Conservation (phyloP, 2,888 invertebrate genomes). For the Calephelis perditalis region DNA sequence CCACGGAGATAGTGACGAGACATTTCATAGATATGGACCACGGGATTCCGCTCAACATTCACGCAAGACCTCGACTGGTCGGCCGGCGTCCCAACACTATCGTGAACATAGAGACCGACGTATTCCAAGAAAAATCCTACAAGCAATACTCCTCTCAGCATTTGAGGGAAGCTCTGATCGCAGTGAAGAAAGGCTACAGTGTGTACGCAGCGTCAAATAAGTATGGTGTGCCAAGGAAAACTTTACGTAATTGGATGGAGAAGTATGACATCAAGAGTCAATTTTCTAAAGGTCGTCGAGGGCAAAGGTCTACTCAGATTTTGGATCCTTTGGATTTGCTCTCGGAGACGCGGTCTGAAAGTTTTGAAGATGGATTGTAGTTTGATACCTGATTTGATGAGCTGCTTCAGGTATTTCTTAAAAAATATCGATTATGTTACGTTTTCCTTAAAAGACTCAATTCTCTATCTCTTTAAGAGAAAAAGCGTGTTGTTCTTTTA, state of each 20-base stretch:
- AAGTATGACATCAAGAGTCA: slow-evolving; percentile 76
- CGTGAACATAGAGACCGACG: slow-evolving; percentile 69
- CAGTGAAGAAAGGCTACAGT: slow-evolving; percentile 73
- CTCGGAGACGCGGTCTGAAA: slow-evolving; percentile 50
- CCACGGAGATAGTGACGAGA: slow-evolving; percentile 69
- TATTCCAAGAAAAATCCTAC: slow-evolving; percentile 71
- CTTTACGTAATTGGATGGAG: slow-evolving; percentile 78
- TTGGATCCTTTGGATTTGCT: slow-evolving; percentile 62
- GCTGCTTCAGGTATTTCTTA: too few species aligned
- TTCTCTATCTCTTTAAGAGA: too few species aligned
- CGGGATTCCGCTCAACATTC: slow-evolving; percentile 63
- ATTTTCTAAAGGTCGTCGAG: slow-evolving; percentile 69
- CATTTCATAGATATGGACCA: slow-evolving; percentile 70
- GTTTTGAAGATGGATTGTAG: slow-evolving; percentile 44
- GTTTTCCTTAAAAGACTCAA: too few species aligned
- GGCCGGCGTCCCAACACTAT: slow-evolving; percentile 65
- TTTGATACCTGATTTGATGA: background rate
- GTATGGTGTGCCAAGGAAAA: slow-evolving; percentile 75
- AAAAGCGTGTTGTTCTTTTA: too few species aligned
- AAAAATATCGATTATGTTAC: too few species aligned
- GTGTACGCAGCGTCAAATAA: slow-evolving; percentile 77
- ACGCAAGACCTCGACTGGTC: slow-evolving; percentile 64
- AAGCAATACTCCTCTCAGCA: slow-evolving; percentile 75
- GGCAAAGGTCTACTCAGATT: slow-evolving; percentile 52
- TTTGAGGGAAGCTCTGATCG: slow-evolving; percentile 65